Percentiles rank a stretch among this genome's conserved stretches.
These are phyloP conservation scores for Sesamia inferens DNA, from an alignment of 2,888 invertebrate genomes.

Conservation along the genomic window DNA sequence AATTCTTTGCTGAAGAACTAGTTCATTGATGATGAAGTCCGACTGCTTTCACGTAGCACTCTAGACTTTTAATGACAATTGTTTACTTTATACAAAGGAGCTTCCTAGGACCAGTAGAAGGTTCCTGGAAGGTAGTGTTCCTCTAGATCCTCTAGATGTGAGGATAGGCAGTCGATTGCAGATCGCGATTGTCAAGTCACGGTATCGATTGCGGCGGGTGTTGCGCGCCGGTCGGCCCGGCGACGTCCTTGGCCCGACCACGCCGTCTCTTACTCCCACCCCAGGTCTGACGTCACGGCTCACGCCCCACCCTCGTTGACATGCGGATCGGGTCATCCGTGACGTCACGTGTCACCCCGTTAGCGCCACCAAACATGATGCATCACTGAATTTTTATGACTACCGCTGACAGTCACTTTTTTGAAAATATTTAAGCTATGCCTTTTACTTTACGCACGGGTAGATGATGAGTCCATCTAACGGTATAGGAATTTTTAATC, in stretches of 20 bases:
- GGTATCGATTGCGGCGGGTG: slow-evolving; percentile 86
- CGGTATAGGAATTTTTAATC: slow-evolving; percentile 30
- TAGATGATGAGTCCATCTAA: slow-evolving; percentile 3
- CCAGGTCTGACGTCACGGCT: slow-evolving; percentile 82
- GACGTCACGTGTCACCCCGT: slow-evolving; percentile 80
- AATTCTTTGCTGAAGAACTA: slow-evolving; percentile 27
- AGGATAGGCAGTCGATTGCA: slow-evolving; percentile 65
- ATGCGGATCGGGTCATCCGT: slow-evolving; percentile 79
- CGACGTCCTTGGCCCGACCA: slow-evolving; percentile 88
- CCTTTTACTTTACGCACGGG: slow-evolving; percentile 14
- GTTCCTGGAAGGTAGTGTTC: slow-evolving; percentile 12
- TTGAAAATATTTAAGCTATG: slow-evolving; percentile 23
- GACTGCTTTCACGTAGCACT: slow-evolving; percentile 14
- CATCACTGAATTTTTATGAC: slow-evolving; percentile 60
- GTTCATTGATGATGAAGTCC: slow-evolving; percentile 19
- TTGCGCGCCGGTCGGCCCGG: slow-evolving; percentile 88
- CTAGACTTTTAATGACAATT: slow-evolving; percentile 1
- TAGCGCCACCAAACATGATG: slow-evolving; percentile 67
- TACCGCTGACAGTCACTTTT: slow-evolving; percentile 31
- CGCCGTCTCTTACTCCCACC: slow-evolving; percentile 78
- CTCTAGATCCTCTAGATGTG: slow-evolving; percentile 44
- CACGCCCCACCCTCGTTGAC: slow-evolving; percentile 79
- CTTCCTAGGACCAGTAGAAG: no score
- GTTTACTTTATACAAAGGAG: neutral
- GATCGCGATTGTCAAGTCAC: slow-evolving; percentile 74